phyloP scores from a whole-genome alignment of 1,140 invertebrate genomes.

The Hyles euphorbiae region DNA sequence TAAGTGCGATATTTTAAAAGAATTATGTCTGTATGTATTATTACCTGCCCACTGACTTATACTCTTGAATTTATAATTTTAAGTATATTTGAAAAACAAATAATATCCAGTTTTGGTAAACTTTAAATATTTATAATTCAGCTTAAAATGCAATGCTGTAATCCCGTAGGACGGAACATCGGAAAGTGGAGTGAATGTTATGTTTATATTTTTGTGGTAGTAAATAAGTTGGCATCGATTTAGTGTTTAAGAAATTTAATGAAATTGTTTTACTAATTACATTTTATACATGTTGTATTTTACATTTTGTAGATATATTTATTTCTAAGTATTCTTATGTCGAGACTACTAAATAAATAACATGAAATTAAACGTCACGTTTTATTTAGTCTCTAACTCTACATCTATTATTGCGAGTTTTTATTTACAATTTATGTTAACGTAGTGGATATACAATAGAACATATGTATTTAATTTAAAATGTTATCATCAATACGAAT shows the following conservation, averaged over 20 bases:
- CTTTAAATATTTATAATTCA: no score
- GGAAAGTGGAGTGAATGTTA: background rate
- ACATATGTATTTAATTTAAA: slow-evolving; percentile 38
- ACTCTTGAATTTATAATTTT: no score
- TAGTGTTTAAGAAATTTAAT: slow-evolving; percentile 70
- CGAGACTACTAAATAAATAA: slow-evolving; percentile 60
- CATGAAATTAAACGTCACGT: slow-evolving; percentile 44
- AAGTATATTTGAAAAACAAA: no score
- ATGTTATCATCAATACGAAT: slow-evolving; percentile 53
- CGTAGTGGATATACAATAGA: slow-evolving; percentile 53
- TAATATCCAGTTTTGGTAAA: no score
- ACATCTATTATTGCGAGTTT: slow-evolving; percentile 67
- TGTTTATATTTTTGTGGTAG: background rate
- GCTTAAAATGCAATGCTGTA: no score
- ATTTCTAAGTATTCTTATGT: slow-evolving; percentile 30
- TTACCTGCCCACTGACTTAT: no score
- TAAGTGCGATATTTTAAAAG: no score
- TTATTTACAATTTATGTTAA: slow-evolving; percentile 57
- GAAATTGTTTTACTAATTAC: slow-evolving; percentile 68
- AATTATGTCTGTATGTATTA: no score
- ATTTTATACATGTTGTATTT: slow-evolving; percentile 67
- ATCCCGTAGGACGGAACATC: no score
- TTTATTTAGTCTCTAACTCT: slow-evolving; percentile 44
- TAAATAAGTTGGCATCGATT: background rate
- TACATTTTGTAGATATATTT: slow-evolving; percentile 58